Evolutionary conservation across 2,888 invertebrate genomes (phyloP).

Genomic region (Phortica magna): DNA sequence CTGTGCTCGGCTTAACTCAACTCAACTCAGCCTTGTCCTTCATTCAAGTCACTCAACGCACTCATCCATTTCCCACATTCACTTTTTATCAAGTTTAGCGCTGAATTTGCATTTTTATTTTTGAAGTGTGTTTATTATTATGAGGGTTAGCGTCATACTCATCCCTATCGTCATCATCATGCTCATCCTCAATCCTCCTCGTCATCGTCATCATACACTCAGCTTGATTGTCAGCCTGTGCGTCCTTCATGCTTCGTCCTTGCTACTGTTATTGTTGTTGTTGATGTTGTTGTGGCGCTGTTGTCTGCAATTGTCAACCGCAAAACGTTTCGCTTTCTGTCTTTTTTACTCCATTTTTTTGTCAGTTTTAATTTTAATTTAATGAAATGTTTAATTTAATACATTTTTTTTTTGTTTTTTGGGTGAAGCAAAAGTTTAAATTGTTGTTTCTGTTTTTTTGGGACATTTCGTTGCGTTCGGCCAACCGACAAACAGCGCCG

Average conservation of each 20-base stretch:
- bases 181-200: too few relatives aligned
- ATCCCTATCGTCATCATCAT: background rate
- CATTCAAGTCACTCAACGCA: background rate
- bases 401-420: constrained; percentile 19
- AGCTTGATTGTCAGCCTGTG: background rate
- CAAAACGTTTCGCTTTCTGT: constrained; percentile 25
- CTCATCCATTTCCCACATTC: constrained; percentile 2
- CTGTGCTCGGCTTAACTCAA: background rate
- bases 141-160: constrained; percentile 31
- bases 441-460: constrained; percentile 25
- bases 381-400: constrained; percentile 33
- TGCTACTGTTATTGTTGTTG: background rate
- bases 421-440: constrained; percentile 3
- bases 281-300: background rate
- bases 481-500: background rate
- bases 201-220: background rate
- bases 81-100: constrained; percentile 58
- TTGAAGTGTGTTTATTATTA: constrained; percentile 67
- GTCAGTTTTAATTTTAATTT: constrained; percentile 29
- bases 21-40: constrained; percentile 8
- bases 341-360: background rate
- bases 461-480: background rate
- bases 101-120: constrained; percentile 75
- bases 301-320: constrained; percentile 26
- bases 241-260: background rate